Percentiles rank a stretch among this genome's conserved stretches.
Evolutionary conservation across 1,140 invertebrate genomes (phyloP).

Genomic region (Pogonomyrmex californicus): DNA sequence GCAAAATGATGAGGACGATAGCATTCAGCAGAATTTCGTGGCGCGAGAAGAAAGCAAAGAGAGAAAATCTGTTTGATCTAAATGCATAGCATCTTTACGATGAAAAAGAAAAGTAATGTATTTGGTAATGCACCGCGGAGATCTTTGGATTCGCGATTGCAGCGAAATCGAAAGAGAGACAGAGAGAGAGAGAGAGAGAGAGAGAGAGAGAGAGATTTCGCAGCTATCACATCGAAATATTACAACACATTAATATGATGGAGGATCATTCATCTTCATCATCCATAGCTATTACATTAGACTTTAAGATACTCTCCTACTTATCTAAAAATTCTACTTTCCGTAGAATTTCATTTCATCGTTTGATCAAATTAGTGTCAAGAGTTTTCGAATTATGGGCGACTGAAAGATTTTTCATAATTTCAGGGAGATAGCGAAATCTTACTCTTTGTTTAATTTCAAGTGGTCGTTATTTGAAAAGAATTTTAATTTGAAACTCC

Average conservation of each 20-base stretch:
- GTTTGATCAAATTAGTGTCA: conserved; percentile 4
- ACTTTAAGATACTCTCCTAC: conserved; percentile 13
- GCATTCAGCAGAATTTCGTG: not conserved
- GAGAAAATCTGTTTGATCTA: conserved; percentile 27
- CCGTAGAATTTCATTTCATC: conserved; percentile 1
- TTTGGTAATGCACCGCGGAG: conserved; percentile 4
- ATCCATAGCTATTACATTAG: conserved; percentile 7
- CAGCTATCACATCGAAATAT: conserved; percentile 13
- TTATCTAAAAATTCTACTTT: conserved; percentile 14
- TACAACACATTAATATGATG: not conserved
- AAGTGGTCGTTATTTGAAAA: not conserved
- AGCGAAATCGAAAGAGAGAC: conserved; percentile 1
- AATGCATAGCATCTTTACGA: conserved; percentile 1
- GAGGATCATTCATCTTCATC: conserved; percentile 8
- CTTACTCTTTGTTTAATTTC: not conserved
- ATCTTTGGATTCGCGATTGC: not conserved
- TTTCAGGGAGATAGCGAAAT: not conserved
- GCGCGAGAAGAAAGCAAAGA: conserved; percentile 23
- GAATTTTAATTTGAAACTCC: not conserved
- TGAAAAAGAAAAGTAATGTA: not conserved
- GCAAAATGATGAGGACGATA: not conserved
- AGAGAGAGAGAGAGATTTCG: conserved; percentile 32
- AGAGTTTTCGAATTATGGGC: not conserved
- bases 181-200: too few relatives aligned
- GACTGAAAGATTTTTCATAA: not conserved